Base-by-base conservation (phyloP, 2,113 vertebrate genomes). In the Oriolus oriolus region DNA sequence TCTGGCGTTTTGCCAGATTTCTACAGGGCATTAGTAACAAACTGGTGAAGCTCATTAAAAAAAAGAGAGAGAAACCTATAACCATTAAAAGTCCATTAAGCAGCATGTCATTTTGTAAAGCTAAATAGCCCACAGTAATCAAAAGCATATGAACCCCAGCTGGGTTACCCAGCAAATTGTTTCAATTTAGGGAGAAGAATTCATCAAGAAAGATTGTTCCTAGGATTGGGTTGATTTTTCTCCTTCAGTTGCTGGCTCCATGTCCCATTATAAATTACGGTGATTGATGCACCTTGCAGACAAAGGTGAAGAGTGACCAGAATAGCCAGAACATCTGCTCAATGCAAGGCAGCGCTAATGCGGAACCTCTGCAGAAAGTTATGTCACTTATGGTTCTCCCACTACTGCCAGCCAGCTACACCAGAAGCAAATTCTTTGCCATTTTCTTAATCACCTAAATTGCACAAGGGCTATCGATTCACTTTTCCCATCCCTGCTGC, bases 61-160 rank as follows among this genome's bases (percentile, higher is more conserved):
- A 91, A 97, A 45, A 96, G 81, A 97, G 98, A 99, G 98, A 98
- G 98, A 99, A 99, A 99, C 99, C 99, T 99, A 99, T 99, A 99
- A 99, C 99, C 99, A 99, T 99, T 99, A 99, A 99, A 99, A 99
- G 98, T 98, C 99, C 99, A 99, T 99, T 99, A 99, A 99, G 98
- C 99, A 98, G 98, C 99, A 98, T 99, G 99, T 99, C 99, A 99
- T 99, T 99, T 99, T 98, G 98, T 99, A 99, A 99, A 99, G 99
- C 99, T 99, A 99, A 99, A 99, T 99, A 99, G 99, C 98, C 98
- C 98, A 99, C 98, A 99, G 99, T 99, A 99, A 99, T 99, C 99
- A 99, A 99, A 99, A 99, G 98, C 99, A 99, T 99, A 99, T 99
- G 99, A 99, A 99, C 98, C 99, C 99, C 99, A 99, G 99, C 99